Percentiles rank a stretch among this genome's conserved stretches.
These are phyloP conservation scores for Apodemus agrarius DNA, from an alignment of 2,797 vertebrate species.

Conservation along the genomic window DNA sequence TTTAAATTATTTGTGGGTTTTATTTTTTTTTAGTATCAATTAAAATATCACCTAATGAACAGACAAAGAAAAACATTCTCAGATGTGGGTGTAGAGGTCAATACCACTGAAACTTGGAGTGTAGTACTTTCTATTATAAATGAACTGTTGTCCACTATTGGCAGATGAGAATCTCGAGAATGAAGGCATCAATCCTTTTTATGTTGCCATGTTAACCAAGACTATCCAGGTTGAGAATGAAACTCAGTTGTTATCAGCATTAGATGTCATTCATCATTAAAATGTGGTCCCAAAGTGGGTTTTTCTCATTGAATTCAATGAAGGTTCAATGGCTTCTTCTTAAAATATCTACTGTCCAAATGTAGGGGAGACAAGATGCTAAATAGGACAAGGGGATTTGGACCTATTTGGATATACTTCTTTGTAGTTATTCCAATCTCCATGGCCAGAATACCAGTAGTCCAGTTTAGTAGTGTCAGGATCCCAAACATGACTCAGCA, in stretches of 20 bases:
- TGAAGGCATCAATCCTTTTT: not conserved
- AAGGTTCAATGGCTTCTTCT: not conserved
- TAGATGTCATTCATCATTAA: not conserved
- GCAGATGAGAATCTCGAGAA: not conserved
- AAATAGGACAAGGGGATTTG: too few relatives aligned
- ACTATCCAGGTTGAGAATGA: not conserved
- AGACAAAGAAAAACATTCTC: not conserved
- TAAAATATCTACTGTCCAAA: too few relatives aligned
- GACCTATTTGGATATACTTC: too few relatives aligned
- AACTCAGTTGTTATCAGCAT: not conserved
- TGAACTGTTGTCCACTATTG: not conserved
- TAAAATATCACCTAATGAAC: not conserved
- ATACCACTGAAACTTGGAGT: not conserved
- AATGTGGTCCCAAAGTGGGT: not conserved
- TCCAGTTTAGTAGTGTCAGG: too few relatives aligned
- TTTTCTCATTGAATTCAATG: not conserved
- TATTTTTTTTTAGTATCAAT: not conserved
- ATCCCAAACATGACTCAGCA: too few relatives aligned
- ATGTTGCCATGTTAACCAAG: not conserved
- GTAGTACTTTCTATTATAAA: not conserved
- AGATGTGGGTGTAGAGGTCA: not conserved
- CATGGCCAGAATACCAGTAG: too few relatives aligned
- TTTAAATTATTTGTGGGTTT: too few relatives aligned
- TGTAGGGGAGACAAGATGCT: too few relatives aligned
- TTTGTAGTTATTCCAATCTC: too few relatives aligned